A percentile compares a stretch with the other conserved stretches of the same genome.
Evolutionary conservation across 2,797 vertebrate genomes (phyloP).

Genomic region (Chiloscyllium punctatum): DNA sequence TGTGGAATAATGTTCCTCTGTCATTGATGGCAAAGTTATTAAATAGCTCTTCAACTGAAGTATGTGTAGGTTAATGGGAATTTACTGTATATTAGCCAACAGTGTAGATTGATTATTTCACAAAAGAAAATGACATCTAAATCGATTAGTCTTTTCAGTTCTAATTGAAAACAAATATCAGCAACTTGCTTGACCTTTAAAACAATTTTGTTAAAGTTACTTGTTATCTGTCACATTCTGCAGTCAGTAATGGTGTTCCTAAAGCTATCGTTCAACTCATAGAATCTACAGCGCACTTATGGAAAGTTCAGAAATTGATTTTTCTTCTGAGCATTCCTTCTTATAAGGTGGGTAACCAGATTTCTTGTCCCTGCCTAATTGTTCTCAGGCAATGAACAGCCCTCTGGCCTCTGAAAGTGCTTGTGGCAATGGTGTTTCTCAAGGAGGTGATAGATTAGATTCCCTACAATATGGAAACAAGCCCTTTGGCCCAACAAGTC

Average conservation of each 20-base stretch:
- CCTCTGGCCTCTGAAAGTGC: background rate
- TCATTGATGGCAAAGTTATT: background rate
- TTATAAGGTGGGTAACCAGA: background rate
- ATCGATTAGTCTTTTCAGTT: background rate
- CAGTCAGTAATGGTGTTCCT: background rate
- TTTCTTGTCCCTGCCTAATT: background rate
- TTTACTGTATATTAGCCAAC: background rate
- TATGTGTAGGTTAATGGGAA: background rate
- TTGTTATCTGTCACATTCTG: background rate
- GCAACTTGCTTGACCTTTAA: constrained; percentile 12
- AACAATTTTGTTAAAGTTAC: background rate
- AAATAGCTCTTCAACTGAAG: background rate
- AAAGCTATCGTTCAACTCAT: background rate
- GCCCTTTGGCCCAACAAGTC: no score
- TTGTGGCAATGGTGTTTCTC: background rate
- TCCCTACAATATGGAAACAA: no score
- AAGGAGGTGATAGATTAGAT: background rate
- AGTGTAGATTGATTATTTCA: background rate
- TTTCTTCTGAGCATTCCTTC: background rate
- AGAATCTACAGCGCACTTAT: background rate
- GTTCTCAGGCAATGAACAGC: background rate
- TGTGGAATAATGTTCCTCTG: background rate
- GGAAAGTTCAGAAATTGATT: background rate
- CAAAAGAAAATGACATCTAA: background rate
- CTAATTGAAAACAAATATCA: background rate